Evolutionary conservation across 1,140 invertebrate species (phyloP).

Genomic region (Drosophila lacteicornis): DNA sequence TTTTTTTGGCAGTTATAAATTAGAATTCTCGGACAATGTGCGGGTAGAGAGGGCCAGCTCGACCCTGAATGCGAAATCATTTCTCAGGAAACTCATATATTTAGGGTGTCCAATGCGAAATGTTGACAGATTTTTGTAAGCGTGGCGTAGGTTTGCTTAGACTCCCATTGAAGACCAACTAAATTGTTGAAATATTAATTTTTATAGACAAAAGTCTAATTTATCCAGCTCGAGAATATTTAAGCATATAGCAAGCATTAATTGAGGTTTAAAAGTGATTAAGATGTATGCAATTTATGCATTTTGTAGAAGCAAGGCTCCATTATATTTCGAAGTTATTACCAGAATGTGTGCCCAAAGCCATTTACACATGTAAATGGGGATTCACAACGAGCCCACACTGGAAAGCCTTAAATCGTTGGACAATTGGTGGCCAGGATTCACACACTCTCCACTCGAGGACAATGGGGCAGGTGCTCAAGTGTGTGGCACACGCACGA

Average conservation of each 20-base stretch:
- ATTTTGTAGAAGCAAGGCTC: background rate
- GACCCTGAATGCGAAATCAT: slow-evolving; percentile 44
- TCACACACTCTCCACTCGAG: slow-evolving; percentile 11
- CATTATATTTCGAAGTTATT: slow-evolving; percentile 2
- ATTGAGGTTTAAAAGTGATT: no score
- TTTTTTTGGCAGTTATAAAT: slow-evolving; percentile 78
- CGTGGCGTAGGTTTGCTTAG: background rate
- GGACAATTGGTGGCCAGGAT: slow-evolving; percentile 34
- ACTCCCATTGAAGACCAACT: background rate
- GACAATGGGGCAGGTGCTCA: slow-evolving; percentile 37
- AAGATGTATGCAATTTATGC: background rate
- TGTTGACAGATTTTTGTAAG: slow-evolving; percentile 2
- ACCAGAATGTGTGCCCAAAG: slow-evolving; percentile 16
- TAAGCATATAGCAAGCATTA: no score
- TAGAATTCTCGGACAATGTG: slow-evolving; percentile 45
- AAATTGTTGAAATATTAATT: background rate
- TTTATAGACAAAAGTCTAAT: background rate
- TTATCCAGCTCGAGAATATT: no score
- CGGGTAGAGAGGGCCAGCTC: background rate
- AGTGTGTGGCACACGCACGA: slow-evolving; percentile 22
- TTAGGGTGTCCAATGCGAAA: slow-evolving; percentile 18
- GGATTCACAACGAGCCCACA: slow-evolving; percentile 6
- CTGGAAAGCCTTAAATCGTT: slow-evolving; percentile 1
- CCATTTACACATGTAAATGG: slow-evolving; percentile 38
- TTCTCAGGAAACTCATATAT: slow-evolving; percentile 43